Evolutionary conservation across 2,888 invertebrate species (phyloP).

Genomic region (Melanostoma scalare): DNA sequence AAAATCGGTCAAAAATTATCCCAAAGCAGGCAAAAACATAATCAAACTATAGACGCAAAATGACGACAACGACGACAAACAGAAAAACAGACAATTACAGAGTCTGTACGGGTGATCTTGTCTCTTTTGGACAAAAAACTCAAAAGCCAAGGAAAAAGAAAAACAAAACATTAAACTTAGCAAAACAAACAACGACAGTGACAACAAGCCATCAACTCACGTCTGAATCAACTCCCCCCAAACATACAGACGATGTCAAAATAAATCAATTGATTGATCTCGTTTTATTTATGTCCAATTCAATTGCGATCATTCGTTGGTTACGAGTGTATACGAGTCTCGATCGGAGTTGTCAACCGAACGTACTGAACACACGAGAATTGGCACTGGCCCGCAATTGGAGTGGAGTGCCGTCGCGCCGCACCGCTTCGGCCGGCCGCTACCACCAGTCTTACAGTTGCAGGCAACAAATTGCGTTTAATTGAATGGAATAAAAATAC

Average conservation of each 20-base stretch:
- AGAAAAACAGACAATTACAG: conserved; percentile 56
- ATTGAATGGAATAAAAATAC: conserved; percentile 64
- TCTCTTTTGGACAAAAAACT: conserved; percentile 47
- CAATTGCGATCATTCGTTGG: conserved; percentile 71
- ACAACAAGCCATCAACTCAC: conserved; percentile 60
- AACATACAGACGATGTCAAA: conserved; percentile 77
- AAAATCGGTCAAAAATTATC: conserved; percentile 69
- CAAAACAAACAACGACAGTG: conserved; percentile 43
- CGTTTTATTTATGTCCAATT: conserved; percentile 83
- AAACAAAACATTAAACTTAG: no score
- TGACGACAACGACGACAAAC: conserved; percentile 27
- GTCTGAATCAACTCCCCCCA: conserved; percentile 31
- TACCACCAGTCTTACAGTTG: conserved; percentile 47
- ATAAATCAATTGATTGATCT: conserved; percentile 83
- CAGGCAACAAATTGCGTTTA: conserved; percentile 72
- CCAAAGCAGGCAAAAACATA: conserved; percentile 69
- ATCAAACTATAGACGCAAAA: conserved; percentile 46
- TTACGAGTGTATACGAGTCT: conserved; percentile 55
- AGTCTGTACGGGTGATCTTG: conserved; percentile 59
- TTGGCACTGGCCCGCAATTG: background rate
- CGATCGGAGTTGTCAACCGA: conserved; percentile 64
- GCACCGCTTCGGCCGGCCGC: background rate
- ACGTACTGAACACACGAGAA: conserved; percentile 34
- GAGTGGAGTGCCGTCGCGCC: background rate
- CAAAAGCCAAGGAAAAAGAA: background rate